Conservation (phyloP, 2,113 vertebrate genomes). For the Tyto alba region DNA sequence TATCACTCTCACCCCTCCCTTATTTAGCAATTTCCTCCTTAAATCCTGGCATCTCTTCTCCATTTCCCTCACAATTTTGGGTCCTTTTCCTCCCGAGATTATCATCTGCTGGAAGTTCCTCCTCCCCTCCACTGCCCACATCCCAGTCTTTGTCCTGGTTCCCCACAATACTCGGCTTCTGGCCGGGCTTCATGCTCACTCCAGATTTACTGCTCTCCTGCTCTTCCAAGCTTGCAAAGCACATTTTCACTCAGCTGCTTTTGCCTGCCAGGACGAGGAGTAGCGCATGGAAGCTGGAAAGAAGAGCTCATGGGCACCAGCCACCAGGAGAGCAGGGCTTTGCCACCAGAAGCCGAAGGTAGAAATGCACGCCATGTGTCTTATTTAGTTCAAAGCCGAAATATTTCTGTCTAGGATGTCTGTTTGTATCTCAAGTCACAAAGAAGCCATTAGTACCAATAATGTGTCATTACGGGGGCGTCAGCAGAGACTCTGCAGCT, state of each 20-base stretch:
- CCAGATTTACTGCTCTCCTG: neutral
- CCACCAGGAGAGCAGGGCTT: neutral
- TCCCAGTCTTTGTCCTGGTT: neutral
- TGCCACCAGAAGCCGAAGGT: neutral
- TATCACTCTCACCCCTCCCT: neutral
- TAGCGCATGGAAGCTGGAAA: neutral
- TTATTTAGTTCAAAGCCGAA: constrained; percentile 55
- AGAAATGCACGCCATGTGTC: neutral
- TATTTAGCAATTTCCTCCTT: constrained; percentile 11
- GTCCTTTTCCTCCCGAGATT: neutral
- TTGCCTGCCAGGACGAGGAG: neutral
- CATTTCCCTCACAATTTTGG: neutral
- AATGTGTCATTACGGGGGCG: constrained; percentile 56
- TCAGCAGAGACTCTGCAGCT: constrained; percentile 43
- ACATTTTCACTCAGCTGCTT: neutral
- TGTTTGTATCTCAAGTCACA: constrained; percentile 58
- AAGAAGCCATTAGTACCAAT: constrained; percentile 61
- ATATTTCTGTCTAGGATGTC: constrained; percentile 48
- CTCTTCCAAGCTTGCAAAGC: neutral
- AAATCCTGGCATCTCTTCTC: neutral
- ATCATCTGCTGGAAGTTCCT: neutral
- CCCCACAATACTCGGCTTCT: neutral
- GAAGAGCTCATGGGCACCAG: neutral
- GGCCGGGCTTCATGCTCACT: neutral
- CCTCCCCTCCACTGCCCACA: neutral